Evolutionary conservation across 2,797 vertebrate species (phyloP).

Genomic region (Danio choprae): DNA sequence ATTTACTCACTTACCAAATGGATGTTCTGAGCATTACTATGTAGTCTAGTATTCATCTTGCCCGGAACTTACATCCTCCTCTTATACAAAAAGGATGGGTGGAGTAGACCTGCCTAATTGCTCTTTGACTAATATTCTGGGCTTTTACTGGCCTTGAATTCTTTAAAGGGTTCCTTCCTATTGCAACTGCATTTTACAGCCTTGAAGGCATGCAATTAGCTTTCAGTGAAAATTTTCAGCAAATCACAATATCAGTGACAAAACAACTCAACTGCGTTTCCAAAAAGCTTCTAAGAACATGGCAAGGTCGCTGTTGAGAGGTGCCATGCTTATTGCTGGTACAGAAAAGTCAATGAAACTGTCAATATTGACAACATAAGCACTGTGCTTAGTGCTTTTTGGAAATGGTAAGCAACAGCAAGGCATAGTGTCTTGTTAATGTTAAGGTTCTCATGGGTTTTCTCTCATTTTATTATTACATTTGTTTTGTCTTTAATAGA

Average conservation of each 20-base stretch:
- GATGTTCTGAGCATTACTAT: slow-evolving; percentile 30
- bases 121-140: slow-evolving; percentile 27
- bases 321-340: background rate
- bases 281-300: slow-evolving; percentile 23
- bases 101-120: slow-evolving; percentile 13
- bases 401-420: slow-evolving; percentile 5
- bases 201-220: slow-evolving; percentile 26
- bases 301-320: background rate
- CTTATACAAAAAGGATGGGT: background rate
- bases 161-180: slow-evolving; percentile 29
- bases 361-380: background rate
- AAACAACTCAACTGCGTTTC: background rate
- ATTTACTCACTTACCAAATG: slow-evolving; percentile 20
- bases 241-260: background rate
- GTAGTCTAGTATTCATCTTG: background rate
- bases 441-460: background rate
- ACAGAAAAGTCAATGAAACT: background rate
- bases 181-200: background rate
- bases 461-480: background rate
- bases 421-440: background rate
- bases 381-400: background rate
- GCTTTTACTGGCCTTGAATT: slow-evolving; percentile 27
- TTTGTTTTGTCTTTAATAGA: background rate
- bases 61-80: slow-evolving; percentile 2
- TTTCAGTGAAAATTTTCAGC: background rate